A percentile compares a stretch with the other conserved stretches of the same genome.
These are phyloP conservation scores for Nebria salina DNA, from an alignment of 2,888 invertebrate species.

Conservation along the genomic window DNA sequence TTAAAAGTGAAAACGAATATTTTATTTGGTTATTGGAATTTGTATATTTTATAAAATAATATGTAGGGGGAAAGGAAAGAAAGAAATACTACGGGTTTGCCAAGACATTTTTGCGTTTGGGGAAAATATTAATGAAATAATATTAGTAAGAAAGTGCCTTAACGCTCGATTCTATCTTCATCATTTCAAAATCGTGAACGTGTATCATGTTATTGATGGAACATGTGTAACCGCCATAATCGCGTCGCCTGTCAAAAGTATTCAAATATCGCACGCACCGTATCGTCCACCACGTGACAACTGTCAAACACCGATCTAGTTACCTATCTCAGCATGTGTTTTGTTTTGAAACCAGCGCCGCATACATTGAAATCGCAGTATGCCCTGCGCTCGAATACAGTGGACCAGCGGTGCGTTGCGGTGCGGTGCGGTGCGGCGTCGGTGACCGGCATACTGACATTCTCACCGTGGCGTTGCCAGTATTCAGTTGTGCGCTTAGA, in stretches of 20 bases:
- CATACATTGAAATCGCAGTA: constrained; percentile 63
- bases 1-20: no score
- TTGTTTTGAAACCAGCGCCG: constrained; percentile 64
- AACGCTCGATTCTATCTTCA: no score
- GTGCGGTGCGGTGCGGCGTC: constrained; percentile 51
- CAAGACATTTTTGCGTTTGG: no score
- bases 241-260: not conserved
- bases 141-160: no score
- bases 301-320: constrained; percentile 63
- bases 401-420: constrained; percentile 57
- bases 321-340: constrained; percentile 64
- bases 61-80: no score
- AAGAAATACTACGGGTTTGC: no score
- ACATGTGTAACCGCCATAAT: no score
- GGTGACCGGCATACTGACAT: constrained; percentile 40
- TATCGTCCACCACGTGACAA: constrained; percentile 59
- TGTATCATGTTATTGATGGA: no score
- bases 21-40: no score
- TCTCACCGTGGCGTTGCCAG: constrained; percentile 47
- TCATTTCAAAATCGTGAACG: not conserved
- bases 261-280: not conserved
- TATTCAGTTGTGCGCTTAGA: constrained; percentile 57
- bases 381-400: constrained; percentile 52
- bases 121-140: no score
- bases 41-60: no score